Evolutionary conservation across 1,140 invertebrate species (phyloP), one percentile per base, ranked within the genome.

Genomic region (Brachystomella parvula): DNA sequence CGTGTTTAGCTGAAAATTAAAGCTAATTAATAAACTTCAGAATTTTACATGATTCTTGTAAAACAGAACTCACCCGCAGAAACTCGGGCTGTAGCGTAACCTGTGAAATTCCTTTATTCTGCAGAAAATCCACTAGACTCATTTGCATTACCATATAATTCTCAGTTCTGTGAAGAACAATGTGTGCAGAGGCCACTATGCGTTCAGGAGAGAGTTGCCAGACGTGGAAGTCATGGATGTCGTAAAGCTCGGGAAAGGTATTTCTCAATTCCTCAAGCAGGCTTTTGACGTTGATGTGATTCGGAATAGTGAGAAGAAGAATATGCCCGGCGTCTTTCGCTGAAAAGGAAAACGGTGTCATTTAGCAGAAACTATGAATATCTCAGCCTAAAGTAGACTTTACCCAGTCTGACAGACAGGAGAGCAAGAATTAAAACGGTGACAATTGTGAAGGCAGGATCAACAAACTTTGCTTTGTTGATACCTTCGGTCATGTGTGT

Each of bases 61-160:
- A 2, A 35, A 58, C 35, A 39, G 35, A 63, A 21, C 59, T 39
- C 74, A 79, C 78, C 66, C 78, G 78, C 65, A 80, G 78, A 75
- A 90, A 89, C 79, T 90, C 88, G 0, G 88, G 88, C 73, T 90
- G 88, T 72, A 89, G 85, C 1, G 88, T 89, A 1, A 89, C 84
- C 71, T 86, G 83, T 1, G 85, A 84, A 39, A 90, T 88, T 2
- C 88, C 87, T 75, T 88, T 85, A 63, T 85, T 82, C 6, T 82
- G 76, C 69, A 90, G 88, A 76, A 89, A 89, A 1, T 82, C 77
- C 2, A 81, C 83, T 17, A 73, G 63, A 61, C 68, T 71, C 58
- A 72, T 67, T 26, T 67, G 70, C 53, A 69, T 69, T 2, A 60
- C 32, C 15, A 63, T 28, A 67, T 75, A 75, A 75, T 82, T 82